These are phyloP conservation scores for Dinothrombium tinctorium DNA, from an alignment of 1,140 invertebrate genomes.

Conservation along the genomic window DNA sequence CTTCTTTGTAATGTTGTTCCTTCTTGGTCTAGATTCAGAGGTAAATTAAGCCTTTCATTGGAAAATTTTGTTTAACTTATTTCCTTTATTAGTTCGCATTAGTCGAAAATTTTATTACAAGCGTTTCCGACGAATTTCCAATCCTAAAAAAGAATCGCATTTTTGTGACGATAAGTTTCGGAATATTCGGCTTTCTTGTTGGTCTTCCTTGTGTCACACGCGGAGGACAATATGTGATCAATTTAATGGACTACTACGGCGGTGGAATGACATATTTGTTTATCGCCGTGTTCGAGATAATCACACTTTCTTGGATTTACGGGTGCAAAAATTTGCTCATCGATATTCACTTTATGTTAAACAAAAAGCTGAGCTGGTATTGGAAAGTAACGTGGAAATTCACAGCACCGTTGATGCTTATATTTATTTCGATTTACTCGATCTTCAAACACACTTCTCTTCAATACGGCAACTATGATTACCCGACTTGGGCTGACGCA, in stretches of 20 bases:
- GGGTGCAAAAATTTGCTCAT: constrained; percentile 14
- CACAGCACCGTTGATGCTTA: constrained; percentile 18
- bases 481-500: constrained; percentile 21
- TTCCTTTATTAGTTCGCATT: constrained; percentile 41
- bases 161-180: constrained; percentile 38
- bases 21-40: constrained; percentile 32
- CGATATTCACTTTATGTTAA: constrained; percentile 25
- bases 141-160: constrained; percentile 41
- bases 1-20: constrained; percentile 26
- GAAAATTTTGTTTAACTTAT: too few relatives aligned
- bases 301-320: constrained; percentile 24
- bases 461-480: constrained; percentile 16
- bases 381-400: constrained; percentile 21
- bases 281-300: constrained; percentile 20
- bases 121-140: constrained; percentile 47
- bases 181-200: constrained; percentile 43
- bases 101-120: constrained; percentile 54
- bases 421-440: constrained; percentile 16
- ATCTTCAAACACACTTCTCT: constrained; percentile 13
- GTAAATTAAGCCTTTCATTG: too few relatives aligned
- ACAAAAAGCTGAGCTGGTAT: constrained; percentile 17
- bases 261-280: constrained; percentile 18
- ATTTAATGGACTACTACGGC: constrained; percentile 22
- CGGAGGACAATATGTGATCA: constrained; percentile 21
- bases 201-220: constrained; percentile 28